Evolutionary conservation across 2,113 vertebrate genomes (phyloP).

Genomic region (Centropus unirufus): DNA sequence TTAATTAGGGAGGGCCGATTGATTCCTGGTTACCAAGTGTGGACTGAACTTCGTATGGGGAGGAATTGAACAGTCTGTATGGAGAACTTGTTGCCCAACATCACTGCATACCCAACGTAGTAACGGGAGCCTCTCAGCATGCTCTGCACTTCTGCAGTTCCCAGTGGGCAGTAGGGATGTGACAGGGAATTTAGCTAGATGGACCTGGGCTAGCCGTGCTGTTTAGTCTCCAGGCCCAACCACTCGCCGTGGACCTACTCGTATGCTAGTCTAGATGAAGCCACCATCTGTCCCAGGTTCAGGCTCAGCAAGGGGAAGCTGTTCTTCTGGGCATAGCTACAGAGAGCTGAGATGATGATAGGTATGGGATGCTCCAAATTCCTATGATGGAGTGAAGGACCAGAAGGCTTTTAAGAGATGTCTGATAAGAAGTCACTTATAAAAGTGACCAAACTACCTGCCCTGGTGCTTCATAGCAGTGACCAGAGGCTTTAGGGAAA

Average conservation of each 20-base stretch:
- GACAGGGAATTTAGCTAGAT: background rate
- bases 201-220: background rate
- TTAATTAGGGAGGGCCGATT: background rate
- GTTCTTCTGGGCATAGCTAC: background rate
- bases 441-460: background rate
- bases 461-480: background rate
- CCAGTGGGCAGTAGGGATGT: background rate
- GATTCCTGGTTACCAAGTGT: background rate
- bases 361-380: background rate
- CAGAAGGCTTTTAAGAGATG: background rate
- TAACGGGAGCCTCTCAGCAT: background rate
- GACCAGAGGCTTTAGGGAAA: background rate
- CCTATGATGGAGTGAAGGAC: background rate
- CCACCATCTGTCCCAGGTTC: background rate
- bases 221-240: background rate
- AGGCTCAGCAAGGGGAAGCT: background rate
- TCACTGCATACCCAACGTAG: fast-evolving
- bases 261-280: background rate
- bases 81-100: background rate
- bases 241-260: background rate
- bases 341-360: background rate
- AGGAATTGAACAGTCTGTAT: background rate
- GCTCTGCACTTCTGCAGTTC: background rate
- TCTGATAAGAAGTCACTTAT: background rate
- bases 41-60: background rate